A percentile compares a stretch with the other conserved stretches of the same genome.
Conservation (phyloP, 2,113 vertebrate genomes). For the Thamnaconus septentrionalis region DNA sequence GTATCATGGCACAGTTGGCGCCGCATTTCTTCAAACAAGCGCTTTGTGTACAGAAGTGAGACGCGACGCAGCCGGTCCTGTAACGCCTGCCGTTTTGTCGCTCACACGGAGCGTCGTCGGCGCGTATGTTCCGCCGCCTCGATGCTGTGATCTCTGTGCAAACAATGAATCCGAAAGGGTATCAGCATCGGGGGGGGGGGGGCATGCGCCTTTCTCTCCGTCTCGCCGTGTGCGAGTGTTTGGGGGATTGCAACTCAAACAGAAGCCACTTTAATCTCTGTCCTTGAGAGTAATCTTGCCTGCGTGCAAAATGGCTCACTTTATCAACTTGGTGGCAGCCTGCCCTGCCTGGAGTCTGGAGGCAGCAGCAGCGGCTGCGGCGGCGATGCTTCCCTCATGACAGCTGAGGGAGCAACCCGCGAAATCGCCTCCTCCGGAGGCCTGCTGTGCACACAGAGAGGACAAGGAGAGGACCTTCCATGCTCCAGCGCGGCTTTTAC, state of each 20-base stretch:
- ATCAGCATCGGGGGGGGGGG: conserved; percentile 22
- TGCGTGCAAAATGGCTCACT: conserved; percentile 74
- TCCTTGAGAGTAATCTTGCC: conserved; percentile 79
- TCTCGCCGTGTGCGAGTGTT: conserved; percentile 24
- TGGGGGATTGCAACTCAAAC: conserved; percentile 49
- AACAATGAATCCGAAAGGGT: conserved; percentile 28
- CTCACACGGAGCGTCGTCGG: background rate
- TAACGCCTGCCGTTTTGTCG: background rate
- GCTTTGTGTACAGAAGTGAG: background rate
- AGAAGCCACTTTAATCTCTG: conserved; percentile 73
- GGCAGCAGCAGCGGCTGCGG: conserved; percentile 19
- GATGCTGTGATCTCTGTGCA: conserved; percentile 24
- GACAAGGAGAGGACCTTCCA: conserved; percentile 37
- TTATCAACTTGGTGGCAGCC: conserved; percentile 75
- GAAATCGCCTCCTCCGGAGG: conserved; percentile 57
- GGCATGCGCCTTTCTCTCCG: background rate
- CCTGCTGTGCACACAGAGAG: conserved; percentile 25
- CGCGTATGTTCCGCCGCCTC: conserved; percentile 4
- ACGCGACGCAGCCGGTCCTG: background rate
- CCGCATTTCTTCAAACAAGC: background rate
- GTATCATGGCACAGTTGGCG: no score
- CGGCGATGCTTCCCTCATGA: conserved; percentile 58
- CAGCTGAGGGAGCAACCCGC: conserved; percentile 53
- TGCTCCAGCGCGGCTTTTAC: conserved; percentile 26
- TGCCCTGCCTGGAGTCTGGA: conserved; percentile 67